phyloP scores from a whole-genome alignment of 2,113 vertebrate genomes.

The Ascaphus truei region DNA sequence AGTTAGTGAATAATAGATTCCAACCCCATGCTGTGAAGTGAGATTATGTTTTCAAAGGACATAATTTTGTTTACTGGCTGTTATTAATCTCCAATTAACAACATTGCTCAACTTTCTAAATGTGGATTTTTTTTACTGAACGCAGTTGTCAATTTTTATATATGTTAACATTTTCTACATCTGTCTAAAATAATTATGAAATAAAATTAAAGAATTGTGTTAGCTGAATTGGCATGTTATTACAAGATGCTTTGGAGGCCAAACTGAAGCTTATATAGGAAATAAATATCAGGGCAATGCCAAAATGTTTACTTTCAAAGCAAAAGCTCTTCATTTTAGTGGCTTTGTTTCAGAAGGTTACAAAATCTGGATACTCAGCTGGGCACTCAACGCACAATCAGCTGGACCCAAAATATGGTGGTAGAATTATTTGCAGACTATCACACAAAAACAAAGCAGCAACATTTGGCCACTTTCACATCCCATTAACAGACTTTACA shows the following conservation, averaged over 20 bases:
- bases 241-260: not conserved
- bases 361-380: not conserved
- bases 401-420: conserved; percentile 1
- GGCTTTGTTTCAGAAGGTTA: not conserved
- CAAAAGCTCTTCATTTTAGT: not conserved
- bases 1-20: conserved; percentile 81
- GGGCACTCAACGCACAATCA: not conserved
- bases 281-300: not conserved
- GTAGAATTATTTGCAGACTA: not conserved
- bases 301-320: not conserved
- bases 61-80: conserved; percentile 99
- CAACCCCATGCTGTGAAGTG: conserved; percentile 77
- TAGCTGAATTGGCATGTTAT: not conserved
- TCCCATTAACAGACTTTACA: not conserved
- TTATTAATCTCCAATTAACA: conserved; percentile 99
- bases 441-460: not conserved
- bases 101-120: conserved; percentile 77
- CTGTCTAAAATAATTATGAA: not conserved
- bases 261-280: not conserved
- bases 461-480: not conserved
- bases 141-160: not conserved
- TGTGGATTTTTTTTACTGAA: conserved; percentile 52
- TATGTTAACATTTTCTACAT: not conserved
- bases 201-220: conserved; percentile 1
- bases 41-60: conserved; percentile 95